Percentiles rank a stretch among this genome's conserved stretches.
phyloP scores from a whole-genome alignment of 2,797 vertebrate species.

The Denticeps clupeoides region DNA sequence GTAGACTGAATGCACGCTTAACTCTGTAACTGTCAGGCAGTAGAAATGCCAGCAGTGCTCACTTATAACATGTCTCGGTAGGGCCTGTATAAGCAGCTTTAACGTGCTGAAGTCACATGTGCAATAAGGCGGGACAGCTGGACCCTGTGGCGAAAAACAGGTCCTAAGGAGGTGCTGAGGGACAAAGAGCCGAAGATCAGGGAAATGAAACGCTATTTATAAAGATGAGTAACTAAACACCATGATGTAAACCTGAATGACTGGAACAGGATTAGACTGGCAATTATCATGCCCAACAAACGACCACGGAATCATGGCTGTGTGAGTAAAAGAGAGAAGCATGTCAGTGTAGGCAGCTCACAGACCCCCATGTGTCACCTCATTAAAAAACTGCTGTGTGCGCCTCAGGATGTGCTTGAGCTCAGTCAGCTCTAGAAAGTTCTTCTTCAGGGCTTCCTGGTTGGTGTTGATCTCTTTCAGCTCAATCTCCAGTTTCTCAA shows the following conservation, averaged over 20 bases:
- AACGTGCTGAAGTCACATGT: too few relatives aligned
- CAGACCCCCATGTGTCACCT: slow-evolving; percentile 65
- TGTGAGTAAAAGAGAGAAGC: slow-evolving; percentile 17
- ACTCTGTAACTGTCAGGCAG: too few relatives aligned
- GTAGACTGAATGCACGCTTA: too few relatives aligned
- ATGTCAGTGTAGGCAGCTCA: neutral
- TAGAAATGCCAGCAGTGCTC: too few relatives aligned
- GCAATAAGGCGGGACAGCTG: too few relatives aligned
- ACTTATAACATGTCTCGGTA: too few relatives aligned
- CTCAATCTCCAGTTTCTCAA: slow-evolving; percentile 95
- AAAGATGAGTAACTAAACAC: neutral
- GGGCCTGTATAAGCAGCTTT: too few relatives aligned
- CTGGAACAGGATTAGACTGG: neutral
- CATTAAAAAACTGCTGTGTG: slow-evolving; percentile 95
- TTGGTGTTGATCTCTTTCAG: slow-evolving; percentile 97
- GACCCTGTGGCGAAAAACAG: neutral
- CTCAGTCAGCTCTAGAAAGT: slow-evolving; percentile 92
- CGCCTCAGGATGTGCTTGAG: slow-evolving; percentile 94
- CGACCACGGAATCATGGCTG: neutral
- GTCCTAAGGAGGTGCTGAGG: neutral
- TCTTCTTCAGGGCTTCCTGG: slow-evolving; percentile 95
- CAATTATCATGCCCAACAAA: neutral
- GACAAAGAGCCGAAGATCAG: neutral
- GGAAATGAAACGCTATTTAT: neutral
- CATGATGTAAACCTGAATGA: neutral